Percentiles rank a stretch among this genome's conserved stretches.
phyloP scores from a whole-genome alignment of 2,888 invertebrate genomes.

The Diplolepis rosae region DNA sequence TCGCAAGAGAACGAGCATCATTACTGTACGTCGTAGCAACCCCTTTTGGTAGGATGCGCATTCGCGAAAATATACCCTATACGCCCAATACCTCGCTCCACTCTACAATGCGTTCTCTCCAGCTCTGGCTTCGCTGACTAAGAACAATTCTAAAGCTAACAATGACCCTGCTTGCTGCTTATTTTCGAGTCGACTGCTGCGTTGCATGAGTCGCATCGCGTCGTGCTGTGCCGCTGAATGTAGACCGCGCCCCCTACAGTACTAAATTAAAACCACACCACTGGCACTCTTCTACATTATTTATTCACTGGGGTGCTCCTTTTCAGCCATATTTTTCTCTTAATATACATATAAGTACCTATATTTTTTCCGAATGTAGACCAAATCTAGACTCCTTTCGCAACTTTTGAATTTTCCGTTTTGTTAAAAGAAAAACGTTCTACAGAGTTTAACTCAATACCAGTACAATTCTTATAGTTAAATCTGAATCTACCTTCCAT shows the following conservation, averaged over 20 bases:
- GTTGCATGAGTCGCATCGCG: too few relatives aligned
- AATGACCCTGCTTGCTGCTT: slow-evolving; percentile 27
- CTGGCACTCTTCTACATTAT: too few relatives aligned
- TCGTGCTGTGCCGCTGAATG: not conserved
- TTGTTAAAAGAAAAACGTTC: too few relatives aligned
- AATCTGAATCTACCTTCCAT: too few relatives aligned
- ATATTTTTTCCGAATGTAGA: too few relatives aligned
- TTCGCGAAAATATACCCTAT: slow-evolving; percentile 44
- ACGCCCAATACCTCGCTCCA: slow-evolving; percentile 41
- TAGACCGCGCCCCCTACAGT: not conserved
- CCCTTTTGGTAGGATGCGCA: slow-evolving; percentile 45
- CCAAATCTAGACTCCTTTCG: too few relatives aligned
- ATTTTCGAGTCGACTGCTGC: slow-evolving; percentile 25
- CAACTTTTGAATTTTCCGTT: too few relatives aligned
- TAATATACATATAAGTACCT: too few relatives aligned
- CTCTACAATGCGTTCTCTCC: slow-evolving; percentile 43
- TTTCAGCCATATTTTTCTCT: too few relatives aligned
- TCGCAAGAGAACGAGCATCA: slow-evolving; percentile 37
- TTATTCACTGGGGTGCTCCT: too few relatives aligned
- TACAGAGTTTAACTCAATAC: too few relatives aligned
- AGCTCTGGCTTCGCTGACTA: slow-evolving; percentile 55
- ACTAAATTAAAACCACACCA: not conserved
- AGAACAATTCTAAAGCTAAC: slow-evolving; percentile 53
- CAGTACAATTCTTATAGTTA: too few relatives aligned
- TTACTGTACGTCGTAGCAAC: slow-evolving; percentile 41